Percentiles rank a stretch among this genome's conserved stretches.
These are phyloP conservation scores for Geophilus truncorum DNA, from an alignment of 2,888 invertebrate species.

Conservation along the genomic window DNA sequence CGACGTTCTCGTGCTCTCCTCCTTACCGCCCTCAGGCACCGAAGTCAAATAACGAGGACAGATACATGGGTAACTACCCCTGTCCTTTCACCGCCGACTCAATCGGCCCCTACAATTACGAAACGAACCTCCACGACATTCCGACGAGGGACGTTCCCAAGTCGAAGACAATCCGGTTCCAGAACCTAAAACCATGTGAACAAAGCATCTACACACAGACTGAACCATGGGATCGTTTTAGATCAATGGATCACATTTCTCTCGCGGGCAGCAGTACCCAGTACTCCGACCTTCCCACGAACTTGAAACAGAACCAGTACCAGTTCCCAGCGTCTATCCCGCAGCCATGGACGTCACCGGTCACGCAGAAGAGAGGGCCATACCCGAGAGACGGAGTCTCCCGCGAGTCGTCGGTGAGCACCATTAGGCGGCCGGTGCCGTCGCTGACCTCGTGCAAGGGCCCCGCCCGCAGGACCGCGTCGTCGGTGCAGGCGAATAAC, in stretches of 20 bases:
- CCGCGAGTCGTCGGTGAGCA: not conserved
- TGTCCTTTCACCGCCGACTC: no score
- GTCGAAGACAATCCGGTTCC: not conserved
- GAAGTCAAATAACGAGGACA: not conserved
- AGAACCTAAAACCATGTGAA: not conserved
- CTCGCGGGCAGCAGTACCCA: not conserved
- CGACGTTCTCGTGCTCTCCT: not conserved
- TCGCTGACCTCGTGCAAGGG: not conserved
- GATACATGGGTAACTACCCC: no score
- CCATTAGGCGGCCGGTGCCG: not conserved
- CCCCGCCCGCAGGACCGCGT: not conserved
- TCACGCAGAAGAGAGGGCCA: not conserved
- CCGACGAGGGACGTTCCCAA: not conserved
- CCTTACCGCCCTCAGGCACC: not conserved
- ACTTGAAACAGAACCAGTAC: not conserved
- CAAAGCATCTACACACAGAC: not conserved
- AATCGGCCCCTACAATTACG: not conserved
- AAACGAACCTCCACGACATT: not conserved
- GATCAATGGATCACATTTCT: not conserved
- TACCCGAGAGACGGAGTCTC: not conserved
- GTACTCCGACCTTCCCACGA: not conserved
- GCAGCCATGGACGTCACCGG: not conserved
- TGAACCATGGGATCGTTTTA: not conserved
- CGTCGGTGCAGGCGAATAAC: not conserved
- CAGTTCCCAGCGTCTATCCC: not conserved